Evolutionary conservation across 1,140 invertebrate genomes (phyloP).

Genomic region (Listronotus bonariensis): DNA sequence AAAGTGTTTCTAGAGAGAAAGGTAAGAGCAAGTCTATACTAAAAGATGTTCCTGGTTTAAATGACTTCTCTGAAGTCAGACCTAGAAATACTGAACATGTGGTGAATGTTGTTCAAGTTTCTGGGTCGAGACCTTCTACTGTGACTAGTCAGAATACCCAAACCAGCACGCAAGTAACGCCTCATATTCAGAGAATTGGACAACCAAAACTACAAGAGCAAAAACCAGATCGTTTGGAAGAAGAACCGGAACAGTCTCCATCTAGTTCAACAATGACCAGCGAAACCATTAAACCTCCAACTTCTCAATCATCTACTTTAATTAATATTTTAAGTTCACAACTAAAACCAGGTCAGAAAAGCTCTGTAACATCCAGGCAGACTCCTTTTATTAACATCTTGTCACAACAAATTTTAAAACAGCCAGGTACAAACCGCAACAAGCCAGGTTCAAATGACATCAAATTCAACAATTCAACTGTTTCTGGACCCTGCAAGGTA

Average conservation of each 20-base stretch:
- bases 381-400: conserved; percentile 51
- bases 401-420: conserved; percentile 50
- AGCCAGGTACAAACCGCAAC: background rate
- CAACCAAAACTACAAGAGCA: conserved; percentile 49
- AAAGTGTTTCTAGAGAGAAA: no score
- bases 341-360: conserved; percentile 39
- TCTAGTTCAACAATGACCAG: conserved; percentile 40
- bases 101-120: conserved; percentile 65
- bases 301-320: conserved; percentile 50
- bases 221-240: conserved; percentile 43
- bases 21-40: conserved; percentile 32
- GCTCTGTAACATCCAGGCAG: conserved; percentile 29
- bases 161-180: conserved; percentile 54
- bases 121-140: conserved; percentile 44
- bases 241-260: conserved; percentile 51
- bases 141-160: conserved; percentile 47
- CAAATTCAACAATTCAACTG: no score
- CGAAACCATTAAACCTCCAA: conserved; percentile 44
- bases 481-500: no score
- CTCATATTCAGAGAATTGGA: conserved; percentile 57
- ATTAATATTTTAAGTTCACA: conserved; percentile 55
- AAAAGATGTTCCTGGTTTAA: conserved; percentile 60
- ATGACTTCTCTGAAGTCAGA: conserved; percentile 62
- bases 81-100: conserved; percentile 60
- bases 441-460: no score